Percentiles rank a stretch among this genome's conserved stretches.
Evolutionary conservation across 2,797 vertebrate species (phyloP).

Genomic region (Rhincodon typus): DNA sequence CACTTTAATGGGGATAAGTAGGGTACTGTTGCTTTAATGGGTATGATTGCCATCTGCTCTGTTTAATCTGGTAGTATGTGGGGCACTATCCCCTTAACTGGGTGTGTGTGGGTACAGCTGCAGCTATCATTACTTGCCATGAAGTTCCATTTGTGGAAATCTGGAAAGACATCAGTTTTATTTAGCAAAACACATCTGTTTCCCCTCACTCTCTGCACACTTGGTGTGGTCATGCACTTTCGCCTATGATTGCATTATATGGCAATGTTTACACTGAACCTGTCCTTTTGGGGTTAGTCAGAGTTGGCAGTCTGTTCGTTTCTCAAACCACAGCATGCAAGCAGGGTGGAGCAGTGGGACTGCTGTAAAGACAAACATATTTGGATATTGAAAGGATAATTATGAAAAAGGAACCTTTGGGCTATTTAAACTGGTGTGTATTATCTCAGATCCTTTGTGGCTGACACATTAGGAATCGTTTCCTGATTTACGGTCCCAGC

Average conservation of each 20-base stretch:
- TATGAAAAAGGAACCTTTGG: neutral
- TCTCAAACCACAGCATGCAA: constrained; percentile 5
- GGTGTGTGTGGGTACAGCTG: neutral
- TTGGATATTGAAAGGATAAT: neutral
- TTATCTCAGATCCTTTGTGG: neutral
- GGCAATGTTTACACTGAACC: neutral
- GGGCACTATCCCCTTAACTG: neutral
- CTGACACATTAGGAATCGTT: neutral
- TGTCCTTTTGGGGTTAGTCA: constrained; percentile 8
- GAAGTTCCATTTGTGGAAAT: neutral
- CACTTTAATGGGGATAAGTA: neutral
- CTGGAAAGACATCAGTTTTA: neutral
- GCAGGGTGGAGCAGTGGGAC: neutral
- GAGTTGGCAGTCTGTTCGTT: neutral
- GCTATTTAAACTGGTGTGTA: neutral
- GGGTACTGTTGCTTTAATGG: neutral
- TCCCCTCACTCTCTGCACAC: neutral
- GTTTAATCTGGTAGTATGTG: neutral
- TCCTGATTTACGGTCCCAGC: neutral
- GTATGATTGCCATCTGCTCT: neutral
- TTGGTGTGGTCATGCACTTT: constrained; percentile 12
- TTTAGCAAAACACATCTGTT: neutral
- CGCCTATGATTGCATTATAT: neutral
- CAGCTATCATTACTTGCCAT: neutral
- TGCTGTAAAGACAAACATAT: neutral